Conservation (phyloP, 2,888 invertebrate species). For the Leptopterna dolabrata region DNA sequence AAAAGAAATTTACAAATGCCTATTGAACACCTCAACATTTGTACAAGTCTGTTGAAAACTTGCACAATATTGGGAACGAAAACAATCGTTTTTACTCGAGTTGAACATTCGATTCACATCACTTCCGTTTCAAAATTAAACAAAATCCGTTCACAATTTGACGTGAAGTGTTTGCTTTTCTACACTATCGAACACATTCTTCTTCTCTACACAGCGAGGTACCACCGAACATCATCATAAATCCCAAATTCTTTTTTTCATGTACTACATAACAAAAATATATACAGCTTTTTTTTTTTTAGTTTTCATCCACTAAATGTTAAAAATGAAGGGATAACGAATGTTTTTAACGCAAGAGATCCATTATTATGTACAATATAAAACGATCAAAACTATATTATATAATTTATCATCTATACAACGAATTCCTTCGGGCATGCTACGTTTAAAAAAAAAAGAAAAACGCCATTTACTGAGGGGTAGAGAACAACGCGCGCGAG, state of each 20-base stretch:
- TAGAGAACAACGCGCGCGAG: background rate
- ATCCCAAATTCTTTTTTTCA: background rate
- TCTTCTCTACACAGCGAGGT: too few species aligned
- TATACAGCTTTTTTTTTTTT: background rate
- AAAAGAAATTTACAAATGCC: background rate
- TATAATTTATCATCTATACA: background rate
- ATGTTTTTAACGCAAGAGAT: constrained; percentile 27
- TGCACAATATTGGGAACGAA: too few species aligned
- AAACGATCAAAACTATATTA: background rate
- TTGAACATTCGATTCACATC: too few species aligned
- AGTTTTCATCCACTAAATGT: background rate
- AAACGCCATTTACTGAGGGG: background rate
- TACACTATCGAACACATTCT: too few species aligned
- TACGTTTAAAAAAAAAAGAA: background rate
- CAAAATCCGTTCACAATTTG: too few species aligned
- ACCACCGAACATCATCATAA: background rate
- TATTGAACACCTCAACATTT: background rate
- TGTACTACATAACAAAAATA: constrained; percentile 22
- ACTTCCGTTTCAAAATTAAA: too few species aligned
- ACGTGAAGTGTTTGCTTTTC: too few species aligned
- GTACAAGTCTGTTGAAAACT: background rate
- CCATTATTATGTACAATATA: constrained; percentile 20
- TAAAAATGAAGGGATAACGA: constrained; percentile 1
- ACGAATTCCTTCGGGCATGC: background rate
- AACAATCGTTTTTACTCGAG: too few species aligned